Base-by-base conservation (phyloP, 2,888 invertebrate species). In the Siphlonurus alternatus region DNA sequence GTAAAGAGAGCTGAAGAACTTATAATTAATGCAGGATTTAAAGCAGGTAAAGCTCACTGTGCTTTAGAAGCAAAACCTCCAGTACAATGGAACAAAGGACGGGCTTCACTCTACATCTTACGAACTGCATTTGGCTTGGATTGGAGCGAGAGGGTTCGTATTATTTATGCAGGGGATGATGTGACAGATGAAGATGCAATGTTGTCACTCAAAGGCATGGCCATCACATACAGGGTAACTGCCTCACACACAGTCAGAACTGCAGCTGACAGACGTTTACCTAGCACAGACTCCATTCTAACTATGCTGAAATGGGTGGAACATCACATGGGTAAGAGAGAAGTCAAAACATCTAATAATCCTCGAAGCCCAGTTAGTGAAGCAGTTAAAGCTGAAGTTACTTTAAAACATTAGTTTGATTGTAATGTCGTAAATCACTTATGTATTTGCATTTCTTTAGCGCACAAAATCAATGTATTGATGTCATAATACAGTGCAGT, bases 131-230 rank as follows among this genome's bases (percentile, higher is more conserved):
- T 75, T 66, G 77, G 76, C 1, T 73, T 74, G 2, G 76, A 77
- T 65, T 77, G 77, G 76, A 73, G 74, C n/a, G 75, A 76, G 62
- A 70, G 76, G 20, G 74, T 76, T 3, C 69, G 74, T 7, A 73
- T 76, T 59, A 73, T 77, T 53, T 77, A 76, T 66, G 76, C 75
- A 20, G 77, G 77, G 2, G 76, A 76, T 67, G 76, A 76, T 68
- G 70, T 69, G 66, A 75, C 69, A 69, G 76, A 69, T 64, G 73
- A 73, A 64, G 72, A 72, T 65, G 73, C 72, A 5, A 76, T 76
- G 73, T 66, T 71, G 66, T 73, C 74, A 18, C 67, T 77, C n/a
- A 72, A 74, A 65, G 76, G 76, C 19, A 75, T 76, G 66, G 76
- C 76, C 19, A 74, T 73, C 65, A 76, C 76, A 5, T 76, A 76